Percentiles rank a stretch among this genome's conserved stretches.
These are phyloP conservation scores for Hypotaenidia philippensis DNA, from an alignment of 2,797 vertebrate genomes.

Conservation along the genomic window DNA sequence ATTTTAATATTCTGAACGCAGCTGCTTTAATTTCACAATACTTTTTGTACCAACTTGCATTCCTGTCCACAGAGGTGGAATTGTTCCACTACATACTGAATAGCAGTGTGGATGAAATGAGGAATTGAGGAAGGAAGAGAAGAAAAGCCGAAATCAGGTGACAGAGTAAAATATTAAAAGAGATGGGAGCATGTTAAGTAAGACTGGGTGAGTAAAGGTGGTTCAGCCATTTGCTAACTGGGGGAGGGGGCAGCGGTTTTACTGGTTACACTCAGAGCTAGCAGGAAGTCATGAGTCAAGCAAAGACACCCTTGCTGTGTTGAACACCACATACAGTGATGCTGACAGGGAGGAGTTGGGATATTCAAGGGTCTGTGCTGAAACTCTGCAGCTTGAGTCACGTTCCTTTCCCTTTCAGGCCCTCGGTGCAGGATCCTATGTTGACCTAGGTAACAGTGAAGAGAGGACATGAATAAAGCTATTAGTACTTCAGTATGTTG, in stretches of 20 bases:
- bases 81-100: background rate
- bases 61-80: background rate
- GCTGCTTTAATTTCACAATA: background rate
- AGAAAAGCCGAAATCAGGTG: background rate
- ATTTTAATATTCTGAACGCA: background rate
- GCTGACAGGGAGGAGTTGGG: background rate
- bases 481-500: background rate
- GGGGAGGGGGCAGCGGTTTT: background rate
- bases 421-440: background rate
- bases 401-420: background rate
- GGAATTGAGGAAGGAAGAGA: background rate
- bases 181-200: background rate
- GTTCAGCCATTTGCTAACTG: background rate
- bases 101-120: background rate
- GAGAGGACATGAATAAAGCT: background rate
- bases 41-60: background rate
- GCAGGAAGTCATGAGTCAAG: background rate
- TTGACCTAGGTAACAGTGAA: background rate
- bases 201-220: background rate
- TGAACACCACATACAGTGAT: background rate
- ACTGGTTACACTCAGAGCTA: background rate
- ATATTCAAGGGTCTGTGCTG: background rate
- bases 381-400: background rate
- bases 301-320: accelerated
- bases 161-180: background rate